Evolutionary conservation across 2,888 invertebrate genomes (phyloP), one percentile per base, ranked within the genome.

Genomic region (Ecliptopera silaceata): DNA sequence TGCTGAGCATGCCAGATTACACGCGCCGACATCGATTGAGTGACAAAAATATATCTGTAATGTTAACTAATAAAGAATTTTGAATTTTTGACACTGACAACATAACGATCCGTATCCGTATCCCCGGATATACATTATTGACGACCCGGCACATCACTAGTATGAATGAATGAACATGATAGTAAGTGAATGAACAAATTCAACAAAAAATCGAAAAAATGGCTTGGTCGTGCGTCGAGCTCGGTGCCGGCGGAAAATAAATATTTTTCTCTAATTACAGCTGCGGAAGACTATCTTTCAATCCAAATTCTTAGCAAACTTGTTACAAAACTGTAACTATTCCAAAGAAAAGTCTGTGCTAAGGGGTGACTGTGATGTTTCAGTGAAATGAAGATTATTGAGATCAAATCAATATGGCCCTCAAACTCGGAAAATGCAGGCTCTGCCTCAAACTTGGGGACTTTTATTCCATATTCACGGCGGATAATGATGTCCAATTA

Each of bases 381-480:
- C 63, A 77, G 69, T 85, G 82, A 78, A 75, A 82, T 85, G 85
- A 84, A 84, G 80, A 75, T 75, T 71, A 65, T 70, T 68, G 75
- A 77, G 79, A 80, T 76, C 74, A 79, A 89, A 88, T 88, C 90
- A 90, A 91, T 90, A 87, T 87, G 87, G 91, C 91, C 72, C 88
- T 91, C 84, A 90, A 90, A 77, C 82, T 92, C 59, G 91, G 91
- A 77, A 92, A 92, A 86, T 92, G 92, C 78, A 88, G 92, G 77
- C 86, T 92, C 46, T 92, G 92, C 77, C 87, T 92, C 77, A 92
- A 92, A 75, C 85, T 92, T 54, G 92, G 92, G 46, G 92, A 92
- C 67, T 92, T 92, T 69, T 92, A 89, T 69, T 92, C 92, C 62
- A 92, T 92, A 71, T 92, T 91, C 66, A 87, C 91, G 53, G 79